Conservation (phyloP, 2,888 invertebrate species). For the Pristionchus entomophagus region DNA sequence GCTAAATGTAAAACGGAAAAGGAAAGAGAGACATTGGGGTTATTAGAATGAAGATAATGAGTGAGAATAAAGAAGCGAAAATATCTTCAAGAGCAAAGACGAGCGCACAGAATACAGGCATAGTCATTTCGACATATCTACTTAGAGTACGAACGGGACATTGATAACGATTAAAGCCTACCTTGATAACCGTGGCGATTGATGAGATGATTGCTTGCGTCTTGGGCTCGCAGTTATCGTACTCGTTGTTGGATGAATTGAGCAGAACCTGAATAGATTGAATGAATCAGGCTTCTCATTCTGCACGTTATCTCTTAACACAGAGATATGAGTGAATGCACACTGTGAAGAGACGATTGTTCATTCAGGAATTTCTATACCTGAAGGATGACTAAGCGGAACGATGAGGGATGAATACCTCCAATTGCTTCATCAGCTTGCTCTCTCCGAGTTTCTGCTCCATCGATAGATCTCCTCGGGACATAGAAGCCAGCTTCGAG, state of each 20-base stretch:
- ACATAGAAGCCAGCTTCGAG: conserved; percentile 84
- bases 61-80: no score
- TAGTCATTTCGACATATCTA: no score
- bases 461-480: conserved; percentile 86
- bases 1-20: no score
- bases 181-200: conserved; percentile 87
- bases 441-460: conserved; percentile 81
- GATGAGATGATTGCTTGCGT: conserved; percentile 85
- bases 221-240: conserved; percentile 82
- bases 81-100: no score
- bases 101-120: no score
- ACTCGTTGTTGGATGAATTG: conserved; percentile 76
- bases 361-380: no score
- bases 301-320: neutral
- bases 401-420: conserved; percentile 75
- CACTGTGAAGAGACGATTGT: no score
- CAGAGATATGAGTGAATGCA: no score
- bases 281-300: neutral
- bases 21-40: no score
- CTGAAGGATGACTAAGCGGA: neutral
- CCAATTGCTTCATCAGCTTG: conserved; percentile 84
- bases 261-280: conserved; percentile 29
- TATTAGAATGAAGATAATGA: no score
- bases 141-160: neutral
- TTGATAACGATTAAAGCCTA: conserved; percentile 82